phyloP scores from a whole-genome alignment of 2,113 vertebrate species.

The Centropus bengalensis region DNA sequence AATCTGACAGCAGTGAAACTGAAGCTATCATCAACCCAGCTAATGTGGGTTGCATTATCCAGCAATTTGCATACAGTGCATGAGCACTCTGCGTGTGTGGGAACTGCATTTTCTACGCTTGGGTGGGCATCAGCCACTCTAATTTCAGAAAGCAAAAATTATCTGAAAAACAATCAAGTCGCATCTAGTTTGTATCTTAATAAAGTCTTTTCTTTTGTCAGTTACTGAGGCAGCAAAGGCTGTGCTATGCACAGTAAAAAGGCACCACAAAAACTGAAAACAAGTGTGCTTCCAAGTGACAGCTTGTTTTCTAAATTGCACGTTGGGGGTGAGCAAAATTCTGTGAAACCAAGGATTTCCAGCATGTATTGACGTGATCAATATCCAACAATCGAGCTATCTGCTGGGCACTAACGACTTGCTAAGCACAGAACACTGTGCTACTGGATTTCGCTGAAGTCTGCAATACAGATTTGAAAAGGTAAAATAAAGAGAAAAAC shows the following conservation, averaged over 20 bases:
- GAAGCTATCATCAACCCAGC: constrained; percentile 63
- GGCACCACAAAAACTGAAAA: neutral
- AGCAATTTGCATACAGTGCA: constrained; percentile 76
- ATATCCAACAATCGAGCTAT: neutral
- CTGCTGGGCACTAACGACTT: neutral
- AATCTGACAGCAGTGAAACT: constrained; percentile 74
- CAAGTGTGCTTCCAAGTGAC: neutral
- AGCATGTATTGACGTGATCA: neutral
- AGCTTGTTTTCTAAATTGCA: neutral
- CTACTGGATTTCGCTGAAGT: neutral
- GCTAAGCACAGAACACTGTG: neutral
- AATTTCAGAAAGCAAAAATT: constrained; percentile 75
- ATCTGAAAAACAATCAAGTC: constrained; percentile 52
- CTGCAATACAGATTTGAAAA: neutral
- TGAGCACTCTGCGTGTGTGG: neutral
- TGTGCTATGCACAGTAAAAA: neutral
- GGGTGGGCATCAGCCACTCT: constrained; percentile 74
- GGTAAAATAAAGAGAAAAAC: neutral
- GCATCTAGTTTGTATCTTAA: constrained; percentile 1
- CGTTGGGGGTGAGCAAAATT: neutral
- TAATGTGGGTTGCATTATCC: constrained; percentile 77
- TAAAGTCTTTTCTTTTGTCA: neutral
- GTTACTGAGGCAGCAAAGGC: neutral
- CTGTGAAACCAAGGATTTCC: neutral
- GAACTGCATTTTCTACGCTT: constrained; percentile 56